A percentile compares a stretch with the other conserved stretches of the same genome.
Evolutionary conservation across 2,797 vertebrate genomes (phyloP).

Genomic region (Alcedo atthis): DNA sequence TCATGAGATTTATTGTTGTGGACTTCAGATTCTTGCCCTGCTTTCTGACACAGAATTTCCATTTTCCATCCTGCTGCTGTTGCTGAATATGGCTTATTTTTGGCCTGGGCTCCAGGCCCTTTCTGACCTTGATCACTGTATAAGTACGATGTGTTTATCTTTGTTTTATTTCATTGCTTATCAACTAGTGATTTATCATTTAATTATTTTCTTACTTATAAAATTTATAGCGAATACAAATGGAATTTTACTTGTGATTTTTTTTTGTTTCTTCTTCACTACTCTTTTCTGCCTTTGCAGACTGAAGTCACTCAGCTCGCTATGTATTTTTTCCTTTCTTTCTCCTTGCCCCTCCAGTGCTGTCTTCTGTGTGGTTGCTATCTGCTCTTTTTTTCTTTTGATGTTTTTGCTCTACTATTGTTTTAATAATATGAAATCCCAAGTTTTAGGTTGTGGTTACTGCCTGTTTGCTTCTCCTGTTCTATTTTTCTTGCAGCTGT

Average conservation of each 20-base stretch:
- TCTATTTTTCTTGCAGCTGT: slow-evolving; percentile 27
- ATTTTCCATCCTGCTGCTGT: background rate
- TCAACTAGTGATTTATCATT: background rate
- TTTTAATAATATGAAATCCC: slow-evolving; percentile 54
- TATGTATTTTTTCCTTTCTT: background rate
- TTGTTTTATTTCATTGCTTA: background rate
- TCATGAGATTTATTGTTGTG: background rate
- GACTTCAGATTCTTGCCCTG: background rate
- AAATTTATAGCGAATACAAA: background rate
- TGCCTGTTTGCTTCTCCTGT: background rate
- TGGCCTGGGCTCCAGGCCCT: background rate
- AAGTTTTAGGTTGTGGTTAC: background rate
- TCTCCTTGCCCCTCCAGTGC: slow-evolving; percentile 24
- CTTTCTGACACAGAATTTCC: slow-evolving; percentile 8
- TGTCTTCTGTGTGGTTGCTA: background rate
- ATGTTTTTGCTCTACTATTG: slow-evolving; percentile 1
- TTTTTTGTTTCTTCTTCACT: background rate
- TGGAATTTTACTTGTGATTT: background rate
- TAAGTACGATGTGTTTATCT: background rate
- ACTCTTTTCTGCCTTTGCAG: background rate
- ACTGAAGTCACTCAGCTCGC: background rate
- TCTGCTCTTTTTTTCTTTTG: slow-evolving; percentile 18
- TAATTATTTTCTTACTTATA: background rate
- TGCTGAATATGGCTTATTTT: slow-evolving; percentile 21
- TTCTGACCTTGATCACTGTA: background rate